phyloP scores from a whole-genome alignment of 2,797 vertebrate species.

The Microhierax caerulescens region DNA sequence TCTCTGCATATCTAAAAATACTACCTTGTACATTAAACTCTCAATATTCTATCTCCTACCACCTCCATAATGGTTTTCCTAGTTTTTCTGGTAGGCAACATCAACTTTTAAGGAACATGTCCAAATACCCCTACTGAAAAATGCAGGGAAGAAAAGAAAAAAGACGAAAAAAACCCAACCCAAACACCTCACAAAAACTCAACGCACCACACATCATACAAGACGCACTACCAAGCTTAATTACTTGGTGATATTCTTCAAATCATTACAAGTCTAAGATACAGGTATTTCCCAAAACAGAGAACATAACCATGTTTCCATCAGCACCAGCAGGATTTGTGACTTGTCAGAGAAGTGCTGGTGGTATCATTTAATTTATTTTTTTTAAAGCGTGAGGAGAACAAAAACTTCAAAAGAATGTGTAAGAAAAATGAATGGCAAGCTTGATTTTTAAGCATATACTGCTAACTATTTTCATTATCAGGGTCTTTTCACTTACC shows the following conservation, averaged over 20 bases:
- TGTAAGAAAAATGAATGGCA: neutral
- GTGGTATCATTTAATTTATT: neutral
- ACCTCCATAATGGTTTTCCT: neutral
- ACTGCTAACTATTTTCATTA: neutral
- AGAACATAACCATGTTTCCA: neutral
- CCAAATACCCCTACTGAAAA: neutral
- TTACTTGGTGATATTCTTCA: neutral
- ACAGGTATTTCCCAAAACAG: neutral
- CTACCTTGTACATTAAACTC: neutral
- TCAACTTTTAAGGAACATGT: neutral
- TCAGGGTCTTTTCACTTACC: slow-evolving; percentile 79
- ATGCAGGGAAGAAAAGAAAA: neutral
- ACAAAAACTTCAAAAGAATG: neutral
- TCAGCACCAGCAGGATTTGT: neutral
- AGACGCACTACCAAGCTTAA: neutral
- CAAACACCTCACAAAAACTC: neutral
- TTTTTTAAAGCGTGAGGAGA: neutral
- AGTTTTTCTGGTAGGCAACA: neutral
- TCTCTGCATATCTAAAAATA: neutral
- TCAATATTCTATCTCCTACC: neutral
- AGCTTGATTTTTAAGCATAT: neutral
- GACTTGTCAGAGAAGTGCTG: neutral
- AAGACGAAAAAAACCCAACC: too few relatives aligned
- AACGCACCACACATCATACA: neutral
- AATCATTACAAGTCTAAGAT: neutral